A percentile compares a stretch with the other conserved stretches of the same genome.
These are phyloP conservation scores for Gulo gulo DNA, from an alignment of 2,113 vertebrate species.

Conservation along the genomic window DNA sequence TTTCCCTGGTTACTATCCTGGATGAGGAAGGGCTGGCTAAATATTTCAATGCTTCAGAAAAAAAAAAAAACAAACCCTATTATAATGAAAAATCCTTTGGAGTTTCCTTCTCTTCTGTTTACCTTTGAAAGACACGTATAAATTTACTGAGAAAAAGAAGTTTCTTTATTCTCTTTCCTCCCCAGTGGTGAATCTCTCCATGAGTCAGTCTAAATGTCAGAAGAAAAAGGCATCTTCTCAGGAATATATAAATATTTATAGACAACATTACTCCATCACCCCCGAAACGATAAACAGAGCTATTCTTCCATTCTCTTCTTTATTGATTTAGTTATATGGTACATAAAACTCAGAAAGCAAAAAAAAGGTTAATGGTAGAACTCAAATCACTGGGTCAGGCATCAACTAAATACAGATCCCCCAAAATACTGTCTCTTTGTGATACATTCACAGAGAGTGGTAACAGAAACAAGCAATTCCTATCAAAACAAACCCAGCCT, in stretches of 20 bases:
- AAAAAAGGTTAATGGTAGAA: not conserved
- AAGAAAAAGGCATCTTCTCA: conserved; percentile 37
- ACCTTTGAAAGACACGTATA: conserved; percentile 13
- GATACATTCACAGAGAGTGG: not conserved
- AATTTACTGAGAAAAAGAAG: not conserved
- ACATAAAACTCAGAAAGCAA: conserved; percentile 48
- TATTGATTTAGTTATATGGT: conserved; percentile 36
- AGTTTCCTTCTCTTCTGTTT: not conserved
- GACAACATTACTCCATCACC: conserved; percentile 19
- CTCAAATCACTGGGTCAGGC: conserved; percentile 36
- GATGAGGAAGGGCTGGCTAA: not conserved
- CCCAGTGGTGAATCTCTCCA: not conserved
- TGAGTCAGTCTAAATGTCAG: conserved; percentile 24
- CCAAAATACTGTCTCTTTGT: not conserved
- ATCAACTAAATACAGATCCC: conserved; percentile 24
- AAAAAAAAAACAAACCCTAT: not conserved
- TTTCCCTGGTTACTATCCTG: not conserved
- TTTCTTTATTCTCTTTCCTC: not conserved
- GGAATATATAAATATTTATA: conserved; percentile 52
- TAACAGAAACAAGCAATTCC: conserved; percentile 51
- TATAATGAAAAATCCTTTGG: not conserved
- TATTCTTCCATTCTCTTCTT: conserved; percentile 22
- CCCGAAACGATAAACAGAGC: conserved; percentile 19
- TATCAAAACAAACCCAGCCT: not conserved
- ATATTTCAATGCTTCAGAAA: not conserved